Conservation (phyloP, 2,797 vertebrate genomes). For the Rhodeus uyekii region DNA sequence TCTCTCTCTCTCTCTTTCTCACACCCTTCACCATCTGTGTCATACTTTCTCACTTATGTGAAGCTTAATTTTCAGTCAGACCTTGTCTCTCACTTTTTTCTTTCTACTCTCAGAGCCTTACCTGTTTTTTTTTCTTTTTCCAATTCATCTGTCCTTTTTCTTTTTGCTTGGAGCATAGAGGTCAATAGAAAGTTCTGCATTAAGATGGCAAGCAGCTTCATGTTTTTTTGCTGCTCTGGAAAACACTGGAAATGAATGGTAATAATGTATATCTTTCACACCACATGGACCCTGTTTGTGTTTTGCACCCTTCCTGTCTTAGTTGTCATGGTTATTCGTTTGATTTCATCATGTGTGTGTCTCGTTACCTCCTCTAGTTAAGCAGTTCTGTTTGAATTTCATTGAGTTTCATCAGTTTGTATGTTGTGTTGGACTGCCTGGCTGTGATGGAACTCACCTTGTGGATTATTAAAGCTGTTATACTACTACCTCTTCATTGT, state of each 20-base stretch:
- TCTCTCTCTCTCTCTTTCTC: constrained; percentile 12
- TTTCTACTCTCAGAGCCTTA: background rate
- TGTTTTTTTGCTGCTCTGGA: background rate
- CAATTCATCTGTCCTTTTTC: constrained; percentile 22
- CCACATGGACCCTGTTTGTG: no score
- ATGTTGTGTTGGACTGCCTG: no score
- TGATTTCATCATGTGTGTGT: background rate
- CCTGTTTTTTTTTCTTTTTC: constrained; percentile 8
- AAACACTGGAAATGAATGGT: constrained; percentile 13
- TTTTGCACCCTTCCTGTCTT: no score
- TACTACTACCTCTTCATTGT: background rate
- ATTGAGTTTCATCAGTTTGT: no score
- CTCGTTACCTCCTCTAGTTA: no score
- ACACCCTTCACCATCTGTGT: constrained; percentile 36
- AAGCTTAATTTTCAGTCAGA: constrained; percentile 43
- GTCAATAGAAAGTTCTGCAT: constrained; percentile 33
- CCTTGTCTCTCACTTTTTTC: constrained; percentile 32
- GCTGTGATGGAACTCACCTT: no score
- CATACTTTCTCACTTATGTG: constrained; percentile 39
- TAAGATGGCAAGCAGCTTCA: constrained; percentile 22
- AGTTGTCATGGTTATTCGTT: background rate
- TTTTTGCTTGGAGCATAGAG: constrained; percentile 33
- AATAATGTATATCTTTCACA: background rate
- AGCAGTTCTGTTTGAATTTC: no score
- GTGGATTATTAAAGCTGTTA: no score